These are phyloP conservation scores for Scelioninae gen. 1 DNA, from an alignment of 2,888 invertebrate species.

Conservation along the genomic window DNA sequence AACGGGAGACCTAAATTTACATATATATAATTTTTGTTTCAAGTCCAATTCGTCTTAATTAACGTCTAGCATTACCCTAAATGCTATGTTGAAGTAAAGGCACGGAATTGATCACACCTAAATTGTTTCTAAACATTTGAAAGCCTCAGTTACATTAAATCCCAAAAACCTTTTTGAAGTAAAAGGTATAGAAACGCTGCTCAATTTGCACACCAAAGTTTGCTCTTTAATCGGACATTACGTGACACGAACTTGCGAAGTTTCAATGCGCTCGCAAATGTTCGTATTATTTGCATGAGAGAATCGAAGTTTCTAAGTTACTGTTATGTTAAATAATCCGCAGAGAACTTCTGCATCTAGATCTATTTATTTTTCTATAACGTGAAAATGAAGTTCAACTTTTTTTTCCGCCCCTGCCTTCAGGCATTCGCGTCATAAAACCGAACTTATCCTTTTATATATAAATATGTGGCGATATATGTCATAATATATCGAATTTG, in stretches of 20 bases:
- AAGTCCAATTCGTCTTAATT: not conserved
- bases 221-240: constrained; percentile 47
- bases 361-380: constrained; percentile 44
- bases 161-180: constrained; percentile 3
- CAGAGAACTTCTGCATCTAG: constrained; percentile 1
- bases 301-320: constrained; percentile 37
- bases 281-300: constrained; percentile 33
- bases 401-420: constrained; percentile 1
- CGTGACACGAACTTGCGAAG: constrained; percentile 33
- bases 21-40: not conserved
- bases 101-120: constrained; percentile 5
- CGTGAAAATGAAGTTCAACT: constrained; percentile 33
- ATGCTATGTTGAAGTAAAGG: not conserved
- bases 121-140: constrained; percentile 33
- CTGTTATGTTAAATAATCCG: constrained; percentile 33
- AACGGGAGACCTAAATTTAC: not conserved
- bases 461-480: constrained; percentile 27
- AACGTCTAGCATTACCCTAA: not conserved
- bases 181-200: constrained; percentile 12
- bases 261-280: constrained; percentile 38
- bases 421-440: constrained; percentile 25
- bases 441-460: constrained; percentile 30
- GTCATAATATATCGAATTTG: constrained; percentile 40
- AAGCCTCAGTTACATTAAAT: constrained; percentile 9
- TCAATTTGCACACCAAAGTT: constrained; percentile 39